A percentile compares a stretch with the other conserved stretches of the same genome.
These are phyloP conservation scores for Hystrix cristata DNA, from an alignment of 2,113 vertebrate species.

Conservation along the genomic window DNA sequence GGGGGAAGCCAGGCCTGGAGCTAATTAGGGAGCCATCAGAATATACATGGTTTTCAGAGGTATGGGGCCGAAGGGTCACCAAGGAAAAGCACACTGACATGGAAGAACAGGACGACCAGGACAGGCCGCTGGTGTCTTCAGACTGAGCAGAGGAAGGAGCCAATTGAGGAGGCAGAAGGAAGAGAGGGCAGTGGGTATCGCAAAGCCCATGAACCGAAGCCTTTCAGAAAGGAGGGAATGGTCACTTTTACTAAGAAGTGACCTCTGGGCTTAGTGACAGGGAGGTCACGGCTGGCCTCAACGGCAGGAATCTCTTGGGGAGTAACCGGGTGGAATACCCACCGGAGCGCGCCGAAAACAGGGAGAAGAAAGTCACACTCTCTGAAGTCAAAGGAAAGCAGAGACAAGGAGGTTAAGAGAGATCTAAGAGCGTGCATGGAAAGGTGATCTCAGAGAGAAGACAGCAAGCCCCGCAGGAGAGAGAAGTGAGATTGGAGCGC, in stretches of 20 bases:
- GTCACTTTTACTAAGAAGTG: neutral
- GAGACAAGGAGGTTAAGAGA: neutral
- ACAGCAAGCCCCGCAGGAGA: neutral
- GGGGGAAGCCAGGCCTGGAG: neutral
- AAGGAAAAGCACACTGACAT: neutral
- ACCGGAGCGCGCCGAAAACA: neutral
- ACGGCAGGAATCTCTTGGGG: neutral
- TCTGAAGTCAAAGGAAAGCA: neutral
- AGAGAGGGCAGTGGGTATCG: neutral
- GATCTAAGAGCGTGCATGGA: neutral
- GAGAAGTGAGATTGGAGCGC: rapidly evolving
- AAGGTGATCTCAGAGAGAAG: neutral
- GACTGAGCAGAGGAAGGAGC: neutral
- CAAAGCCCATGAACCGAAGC: neutral
- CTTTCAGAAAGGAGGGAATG: neutral
- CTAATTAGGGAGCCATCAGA: neutral
- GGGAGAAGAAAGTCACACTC: neutral
- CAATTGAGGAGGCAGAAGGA: neutral
- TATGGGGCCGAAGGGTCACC: neutral
- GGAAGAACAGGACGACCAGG: neutral
- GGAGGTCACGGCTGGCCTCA: neutral
- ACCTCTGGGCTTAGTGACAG: neutral
- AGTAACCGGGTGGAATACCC: neutral
- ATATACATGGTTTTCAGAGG: neutral
- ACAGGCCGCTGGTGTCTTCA: neutral